These are phyloP conservation scores for Laothoe populi DNA, from an alignment of 2,888 invertebrate species.

Conservation along the genomic window DNA sequence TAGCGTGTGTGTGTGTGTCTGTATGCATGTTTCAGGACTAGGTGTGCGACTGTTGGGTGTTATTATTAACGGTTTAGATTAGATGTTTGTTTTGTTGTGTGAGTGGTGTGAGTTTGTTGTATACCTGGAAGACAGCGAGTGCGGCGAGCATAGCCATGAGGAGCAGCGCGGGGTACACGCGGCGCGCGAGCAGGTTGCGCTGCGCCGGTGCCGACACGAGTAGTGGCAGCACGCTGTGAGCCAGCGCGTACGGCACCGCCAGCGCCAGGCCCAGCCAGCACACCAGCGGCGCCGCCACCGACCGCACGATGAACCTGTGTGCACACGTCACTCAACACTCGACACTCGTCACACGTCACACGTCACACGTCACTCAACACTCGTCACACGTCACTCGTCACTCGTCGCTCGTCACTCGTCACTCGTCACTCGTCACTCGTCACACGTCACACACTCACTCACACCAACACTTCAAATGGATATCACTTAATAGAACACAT, in stretches of 20 bases:
- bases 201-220: constrained; percentile 86
- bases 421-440: no score
- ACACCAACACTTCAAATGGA: no score
- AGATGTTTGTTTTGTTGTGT: not conserved
- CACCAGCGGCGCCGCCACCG: constrained; percentile 95
- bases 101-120: no score
- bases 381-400: no score
- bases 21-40: no score
- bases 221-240: constrained; percentile 90
- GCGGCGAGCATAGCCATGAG: constrained; percentile 87
- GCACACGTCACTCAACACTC: not conserved
- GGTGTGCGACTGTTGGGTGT: no score
- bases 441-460: no score
- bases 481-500: no score
- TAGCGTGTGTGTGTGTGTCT: no score
- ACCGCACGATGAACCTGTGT: constrained; percentile 89
- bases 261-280: constrained; percentile 95
- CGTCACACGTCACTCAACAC: not conserved
- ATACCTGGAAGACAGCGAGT: constrained; percentile 87
- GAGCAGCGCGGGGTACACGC: constrained; percentile 95
- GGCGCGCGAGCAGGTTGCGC: constrained; percentile 91
- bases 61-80: no score
- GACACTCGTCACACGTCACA: not conserved
- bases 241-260: constrained; percentile 96
- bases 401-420: no score